Evolutionary conservation across 2,113 vertebrate genomes (phyloP).

Genomic region (Gymnocephalus cernua): DNA sequence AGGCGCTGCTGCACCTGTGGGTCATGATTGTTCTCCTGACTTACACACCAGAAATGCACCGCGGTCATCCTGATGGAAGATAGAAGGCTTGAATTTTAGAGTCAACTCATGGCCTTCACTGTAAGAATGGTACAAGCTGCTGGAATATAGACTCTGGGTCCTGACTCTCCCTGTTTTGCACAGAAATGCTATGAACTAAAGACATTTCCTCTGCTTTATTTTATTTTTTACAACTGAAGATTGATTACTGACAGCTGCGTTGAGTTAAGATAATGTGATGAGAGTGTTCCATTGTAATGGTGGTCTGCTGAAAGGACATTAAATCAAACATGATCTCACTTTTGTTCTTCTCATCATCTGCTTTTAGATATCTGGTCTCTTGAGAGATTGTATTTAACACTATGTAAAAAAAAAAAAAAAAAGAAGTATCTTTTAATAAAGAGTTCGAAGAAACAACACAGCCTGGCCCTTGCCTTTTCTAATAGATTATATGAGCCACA

Average conservation of each 20-base stretch:
- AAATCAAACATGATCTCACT: constrained; percentile 39
- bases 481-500: neutral
- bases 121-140: constrained; percentile 68
- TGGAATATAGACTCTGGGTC: constrained; percentile 61
- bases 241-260: constrained; percentile 23
- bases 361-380: constrained; percentile 55
- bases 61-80: constrained; percentile 85
- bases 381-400: constrained; percentile 78
- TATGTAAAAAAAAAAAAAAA: constrained; percentile 65
- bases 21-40: constrained; percentile 98
- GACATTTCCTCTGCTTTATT: constrained; percentile 47
- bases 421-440: constrained; percentile 77
- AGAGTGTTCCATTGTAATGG: constrained; percentile 41
- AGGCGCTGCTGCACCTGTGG: constrained; percentile 97
- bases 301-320: constrained; percentile 42
- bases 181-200: constrained; percentile 68
- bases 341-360: constrained; percentile 21
- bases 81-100: constrained; percentile 53
- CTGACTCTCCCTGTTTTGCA: constrained; percentile 74
- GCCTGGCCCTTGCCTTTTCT: constrained; percentile 2
- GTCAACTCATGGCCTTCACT: constrained; percentile 22
- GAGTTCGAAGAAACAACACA: constrained; percentile 26
- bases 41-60: constrained; percentile 97
- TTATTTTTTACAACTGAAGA: constrained; percentile 42
- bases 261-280: constrained; percentile 38